Evolutionary conservation across 2,797 vertebrate species (phyloP).

Genomic region (Poeciliopsis infans): DNA sequence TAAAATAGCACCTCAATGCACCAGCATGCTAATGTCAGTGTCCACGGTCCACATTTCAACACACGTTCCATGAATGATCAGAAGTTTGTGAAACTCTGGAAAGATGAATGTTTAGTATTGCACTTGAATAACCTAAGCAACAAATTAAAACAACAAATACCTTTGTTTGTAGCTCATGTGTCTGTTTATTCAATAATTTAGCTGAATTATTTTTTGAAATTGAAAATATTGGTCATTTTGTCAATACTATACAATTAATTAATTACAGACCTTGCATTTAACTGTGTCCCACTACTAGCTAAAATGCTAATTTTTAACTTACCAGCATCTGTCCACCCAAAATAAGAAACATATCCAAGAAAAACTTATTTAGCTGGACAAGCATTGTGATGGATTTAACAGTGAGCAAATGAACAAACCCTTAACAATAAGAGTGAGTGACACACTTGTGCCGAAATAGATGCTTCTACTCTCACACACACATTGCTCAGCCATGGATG

Average conservation of each 20-base stretch:
- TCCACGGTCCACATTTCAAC: too few species aligned
- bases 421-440: background rate
- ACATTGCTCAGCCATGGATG: constrained; percentile 37
- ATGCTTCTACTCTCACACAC: constrained; percentile 52
- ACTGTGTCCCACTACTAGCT: background rate
- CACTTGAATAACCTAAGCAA: background rate
- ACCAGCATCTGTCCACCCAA: background rate
- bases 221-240: background rate
- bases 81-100: background rate
- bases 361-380: background rate
- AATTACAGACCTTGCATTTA: background rate
- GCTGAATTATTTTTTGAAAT: background rate
- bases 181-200: background rate
- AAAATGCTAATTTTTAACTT: background rate
- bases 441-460: background rate
- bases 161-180: background rate
- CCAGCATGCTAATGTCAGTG: background rate
- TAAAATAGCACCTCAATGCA: background rate
- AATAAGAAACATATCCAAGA: background rate
- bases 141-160: background rate
- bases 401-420: background rate
- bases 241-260: background rate
- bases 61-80: background rate
- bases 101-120: background rate
- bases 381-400: background rate